Evolutionary conservation across 2,797 vertebrate genomes (phyloP).

Genomic region (Cyprinodon diabolis): DNA sequence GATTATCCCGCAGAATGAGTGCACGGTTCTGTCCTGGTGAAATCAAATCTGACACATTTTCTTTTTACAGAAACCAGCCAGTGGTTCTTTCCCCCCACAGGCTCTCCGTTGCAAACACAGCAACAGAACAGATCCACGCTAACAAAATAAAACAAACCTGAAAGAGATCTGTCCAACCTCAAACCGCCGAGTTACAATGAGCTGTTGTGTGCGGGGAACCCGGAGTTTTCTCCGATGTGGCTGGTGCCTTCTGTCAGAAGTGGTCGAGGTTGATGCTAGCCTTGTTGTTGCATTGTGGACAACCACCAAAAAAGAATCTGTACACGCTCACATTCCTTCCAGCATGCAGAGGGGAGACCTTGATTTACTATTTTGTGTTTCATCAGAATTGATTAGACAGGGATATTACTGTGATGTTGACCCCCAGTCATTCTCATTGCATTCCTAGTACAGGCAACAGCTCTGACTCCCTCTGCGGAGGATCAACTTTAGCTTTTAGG

Average conservation of each 20-base stretch:
- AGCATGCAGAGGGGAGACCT: neutral
- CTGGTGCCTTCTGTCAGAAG: slow-evolving; percentile 63
- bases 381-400: neutral
- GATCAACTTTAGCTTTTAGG: neutral
- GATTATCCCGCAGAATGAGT: slow-evolving; percentile 31
- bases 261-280: slow-evolving; percentile 54
- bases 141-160: neutral
- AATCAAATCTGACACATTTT: slow-evolving; percentile 44
- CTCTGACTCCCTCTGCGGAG: neutral
- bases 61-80: slow-evolving; percentile 33
- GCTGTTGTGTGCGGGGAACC: slow-evolving; percentile 45
- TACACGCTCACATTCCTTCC: no score
- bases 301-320: slow-evolving; percentile 5
- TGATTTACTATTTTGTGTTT: neutral
- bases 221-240: slow-evolving; percentile 47
- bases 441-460: no score
- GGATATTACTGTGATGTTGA: neutral
- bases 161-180: slow-evolving; percentile 44
- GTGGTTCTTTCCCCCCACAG: slow-evolving; percentile 49
- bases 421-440: neutral
- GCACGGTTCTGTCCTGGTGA: slow-evolving; percentile 10
- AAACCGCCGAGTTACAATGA: slow-evolving; percentile 40
- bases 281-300: slow-evolving; percentile 31
- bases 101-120: slow-evolving; percentile 40
- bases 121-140: slow-evolving; percentile 14